Base-by-base conservation (phyloP, 92 coral and sea anemone species). In the Pocillopora meandrina region DNA sequence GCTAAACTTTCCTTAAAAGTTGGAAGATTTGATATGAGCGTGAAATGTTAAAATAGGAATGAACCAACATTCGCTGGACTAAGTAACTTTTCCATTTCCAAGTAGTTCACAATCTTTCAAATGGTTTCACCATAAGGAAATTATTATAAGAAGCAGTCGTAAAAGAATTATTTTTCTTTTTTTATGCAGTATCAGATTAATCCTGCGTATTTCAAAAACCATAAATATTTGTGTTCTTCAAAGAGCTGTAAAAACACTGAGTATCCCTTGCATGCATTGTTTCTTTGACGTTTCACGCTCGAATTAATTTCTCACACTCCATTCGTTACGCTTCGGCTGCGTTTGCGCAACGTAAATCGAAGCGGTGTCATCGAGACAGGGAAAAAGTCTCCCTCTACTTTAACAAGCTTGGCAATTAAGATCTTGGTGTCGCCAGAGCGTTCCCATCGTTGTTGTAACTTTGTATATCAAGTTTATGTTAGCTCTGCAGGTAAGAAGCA, bases 401-500 rank as follows among this genome's bases (percentile, higher is more conserved):
- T 42, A 10, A 14, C 20, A 12, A 70, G 74, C 10, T 26, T 70
- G 56, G 8, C 13, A 52, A 35, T 35, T 70, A 1, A 49, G 14
- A 12, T 15, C 5, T 70, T 35, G 20, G 52, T 34, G 73, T 31
- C 52, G 8, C 35, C 19, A 68, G 35, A n/a, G 19, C 20, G 0
- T 5, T 70, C 21, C 1, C 55, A 34, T 70, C 42, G 74, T 13
- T 33, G 55, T 23, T 21, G 49, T 15, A 59, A 12, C 61, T 8
- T 11, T 33, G 35, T 16, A 9, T 13, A 14, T 36, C 66, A 70
- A 61, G 23, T 11, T 72, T 70, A 47, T 16, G 4, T 5, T 19
- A n/a, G 15, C 19, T 59, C 85, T 79, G 23, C 18, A 34, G 85
- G 83, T 79, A 26, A 79, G 83, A 12, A 33, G 12, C 52, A 42